These are phyloP conservation scores for Drosophila triauraria DNA, from an alignment of 1,140 invertebrate genomes.

Conservation along the genomic window DNA sequence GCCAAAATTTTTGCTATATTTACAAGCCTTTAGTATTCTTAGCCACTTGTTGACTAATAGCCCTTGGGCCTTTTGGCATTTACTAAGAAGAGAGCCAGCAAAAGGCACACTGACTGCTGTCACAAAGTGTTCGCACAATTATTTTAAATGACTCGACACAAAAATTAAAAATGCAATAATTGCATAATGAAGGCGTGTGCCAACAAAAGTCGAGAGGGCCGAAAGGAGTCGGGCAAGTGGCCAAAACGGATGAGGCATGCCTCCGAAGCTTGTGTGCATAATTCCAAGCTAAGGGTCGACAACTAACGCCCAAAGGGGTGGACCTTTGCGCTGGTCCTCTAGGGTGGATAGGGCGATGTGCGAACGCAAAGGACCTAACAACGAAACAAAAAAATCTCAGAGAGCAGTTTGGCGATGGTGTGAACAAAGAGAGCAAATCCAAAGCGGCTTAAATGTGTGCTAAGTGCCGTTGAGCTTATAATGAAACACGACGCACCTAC, in stretches of 20 bases:
- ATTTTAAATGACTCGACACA: constrained; percentile 78
- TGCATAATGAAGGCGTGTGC: constrained; percentile 69
- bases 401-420: constrained; percentile 19
- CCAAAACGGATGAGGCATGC: constrained; percentile 54
- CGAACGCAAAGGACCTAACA: constrained; percentile 15
- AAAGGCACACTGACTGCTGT: constrained; percentile 36
- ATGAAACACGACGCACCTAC: constrained; percentile 52
- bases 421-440: constrained; percentile 53
- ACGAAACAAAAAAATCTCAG: constrained; percentile 26
- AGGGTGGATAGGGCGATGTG: not conserved
- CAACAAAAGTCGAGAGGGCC: constrained; percentile 34
- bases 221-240: constrained; percentile 47
- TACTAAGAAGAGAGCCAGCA: constrained; percentile 22
- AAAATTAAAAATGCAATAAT: constrained; percentile 79
- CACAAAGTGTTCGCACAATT: constrained; percentile 71
- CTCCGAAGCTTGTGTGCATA: constrained; percentile 52
- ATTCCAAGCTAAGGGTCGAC: constrained; percentile 44
- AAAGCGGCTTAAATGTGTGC: constrained; percentile 80
- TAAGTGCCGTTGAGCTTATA: constrained; percentile 79
- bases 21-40: constrained; percentile 9
- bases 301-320: constrained; percentile 27
- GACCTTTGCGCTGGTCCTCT: not conserved
- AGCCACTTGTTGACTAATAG: constrained; percentile 63
- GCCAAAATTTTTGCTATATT: too few relatives aligned
- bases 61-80: constrained; percentile 17